These are phyloP conservation scores for Caenorhabditis sp. DNA, from an alignment of 2,888 invertebrate genomes.

Conservation along the genomic window DNA sequence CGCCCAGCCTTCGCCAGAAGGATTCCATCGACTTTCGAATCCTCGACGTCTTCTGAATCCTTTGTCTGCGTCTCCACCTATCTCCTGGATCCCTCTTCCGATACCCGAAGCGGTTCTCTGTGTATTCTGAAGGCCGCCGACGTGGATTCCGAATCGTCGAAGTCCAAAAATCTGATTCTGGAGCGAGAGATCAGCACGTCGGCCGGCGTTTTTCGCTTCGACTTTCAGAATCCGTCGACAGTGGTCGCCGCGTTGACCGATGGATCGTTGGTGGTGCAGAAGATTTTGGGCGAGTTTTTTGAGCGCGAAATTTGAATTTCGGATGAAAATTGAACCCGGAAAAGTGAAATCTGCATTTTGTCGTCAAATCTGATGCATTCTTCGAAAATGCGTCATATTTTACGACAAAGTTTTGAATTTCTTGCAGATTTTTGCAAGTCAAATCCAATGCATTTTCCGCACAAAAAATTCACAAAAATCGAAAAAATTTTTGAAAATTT, in stretches of 20 bases:
- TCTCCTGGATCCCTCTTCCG: slow-evolving; percentile 63
- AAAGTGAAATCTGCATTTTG: background rate
- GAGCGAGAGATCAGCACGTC: slow-evolving; percentile 62
- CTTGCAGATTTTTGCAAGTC: background rate
- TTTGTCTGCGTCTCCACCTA: slow-evolving; percentile 70
- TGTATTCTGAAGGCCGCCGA: slow-evolving; percentile 38
- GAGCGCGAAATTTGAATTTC: background rate
- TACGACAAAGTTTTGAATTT: background rate
- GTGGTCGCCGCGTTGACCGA: slow-evolving; percentile 69
- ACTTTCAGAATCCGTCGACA: slow-evolving; percentile 57
- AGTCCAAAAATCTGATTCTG: background rate
- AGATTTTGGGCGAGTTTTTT: slow-evolving; percentile 42
- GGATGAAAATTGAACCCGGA: background rate
- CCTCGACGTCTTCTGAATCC: slow-evolving; percentile 21
- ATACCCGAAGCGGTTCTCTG: slow-evolving; percentile 61
- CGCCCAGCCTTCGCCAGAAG: slow-evolving; percentile 73
- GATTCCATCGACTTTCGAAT: no score
- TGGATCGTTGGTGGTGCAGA: slow-evolving; percentile 64
- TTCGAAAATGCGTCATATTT: background rate
- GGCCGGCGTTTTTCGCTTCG: slow-evolving; percentile 75
- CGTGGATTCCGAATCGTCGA: background rate
- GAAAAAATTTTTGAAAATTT: background rate
- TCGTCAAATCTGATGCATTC: background rate
- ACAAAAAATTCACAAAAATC: background rate
- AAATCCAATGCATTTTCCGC: background rate